A percentile compares a stretch with the other conserved stretches of the same genome.
These are phyloP conservation scores for Eupeodes corollae DNA, from an alignment of 1,140 invertebrate species.

Conservation along the genomic window DNA sequence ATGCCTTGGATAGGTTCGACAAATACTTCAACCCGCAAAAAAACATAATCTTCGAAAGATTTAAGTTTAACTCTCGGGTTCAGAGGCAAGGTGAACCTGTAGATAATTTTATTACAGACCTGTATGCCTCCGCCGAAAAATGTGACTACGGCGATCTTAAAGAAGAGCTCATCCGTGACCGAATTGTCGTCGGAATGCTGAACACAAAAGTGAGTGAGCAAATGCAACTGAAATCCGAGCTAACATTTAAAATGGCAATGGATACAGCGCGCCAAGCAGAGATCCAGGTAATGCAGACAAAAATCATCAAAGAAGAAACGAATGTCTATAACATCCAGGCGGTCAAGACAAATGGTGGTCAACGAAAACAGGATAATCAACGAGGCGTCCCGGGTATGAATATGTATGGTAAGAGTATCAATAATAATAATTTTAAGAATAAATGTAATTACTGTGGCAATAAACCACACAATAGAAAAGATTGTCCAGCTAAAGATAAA, in stretches of 20 bases:
- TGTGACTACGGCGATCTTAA: conserved; percentile 9
- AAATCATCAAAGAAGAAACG: neutral
- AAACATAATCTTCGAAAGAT: conserved; percentile 15
- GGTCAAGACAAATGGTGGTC: conserved; percentile 9
- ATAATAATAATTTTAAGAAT: conserved; percentile 14
- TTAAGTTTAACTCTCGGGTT: conserved; percentile 12
- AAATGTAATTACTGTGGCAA: conserved; percentile 9
- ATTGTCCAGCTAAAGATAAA: neutral
- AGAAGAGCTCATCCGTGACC: conserved; percentile 11
- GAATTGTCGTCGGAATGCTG: conserved; percentile 8
- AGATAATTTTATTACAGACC: conserved; percentile 10
- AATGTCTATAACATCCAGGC: conserved; percentile 4
- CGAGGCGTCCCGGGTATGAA: conserved; percentile 13
- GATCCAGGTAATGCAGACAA: conserved; percentile 3
- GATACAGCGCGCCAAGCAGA: conserved; percentile 4
- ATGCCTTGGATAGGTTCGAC: conserved; percentile 13
- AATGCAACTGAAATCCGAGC: conserved; percentile 5
- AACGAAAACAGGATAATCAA: conserved; percentile 1
- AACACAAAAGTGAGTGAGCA: conserved; percentile 5
- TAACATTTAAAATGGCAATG: conserved; percentile 7
- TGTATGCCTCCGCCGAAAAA: conserved; percentile 7
- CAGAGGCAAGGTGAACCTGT: conserved; percentile 11
- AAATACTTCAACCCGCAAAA: conserved; percentile 27
- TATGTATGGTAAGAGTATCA: conserved; percentile 12
- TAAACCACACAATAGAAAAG: neutral